A percentile compares a stretch with the other conserved stretches of the same genome.
Evolutionary conservation across 2,888 invertebrate species (phyloP).

Genomic region (Chironomus riparius): DNA sequence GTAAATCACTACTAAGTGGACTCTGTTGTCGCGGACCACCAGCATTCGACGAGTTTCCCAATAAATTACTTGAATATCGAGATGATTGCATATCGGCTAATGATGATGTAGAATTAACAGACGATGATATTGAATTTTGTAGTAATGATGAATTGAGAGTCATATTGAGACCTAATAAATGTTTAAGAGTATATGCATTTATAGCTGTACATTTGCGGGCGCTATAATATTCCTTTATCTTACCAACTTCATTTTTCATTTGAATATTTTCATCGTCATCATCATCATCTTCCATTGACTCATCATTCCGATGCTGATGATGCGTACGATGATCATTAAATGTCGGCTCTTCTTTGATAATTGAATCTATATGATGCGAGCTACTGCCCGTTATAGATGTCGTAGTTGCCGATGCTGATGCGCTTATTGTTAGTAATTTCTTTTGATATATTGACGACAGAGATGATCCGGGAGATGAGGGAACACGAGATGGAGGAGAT

Average conservation of each 20-base stretch:
- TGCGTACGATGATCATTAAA: slow-evolving; percentile 24
- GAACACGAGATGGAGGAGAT: slow-evolving; percentile 35
- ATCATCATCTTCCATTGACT: slow-evolving; percentile 39
- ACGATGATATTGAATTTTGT: slow-evolving; percentile 22
- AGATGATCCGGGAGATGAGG: slow-evolving; percentile 32
- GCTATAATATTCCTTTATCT: slow-evolving; percentile 30
- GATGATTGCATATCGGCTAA: slow-evolving; percentile 19
- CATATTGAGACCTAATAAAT: slow-evolving; percentile 17
- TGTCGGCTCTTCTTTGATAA: slow-evolving; percentile 22
- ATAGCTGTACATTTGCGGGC: too few species aligned
- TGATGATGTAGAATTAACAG: slow-evolving; percentile 21
- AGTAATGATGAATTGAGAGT: slow-evolving; percentile 15
- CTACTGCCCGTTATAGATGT: slow-evolving; percentile 11
- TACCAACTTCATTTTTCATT: slow-evolving; percentile 52
- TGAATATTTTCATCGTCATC: slow-evolving; percentile 48
- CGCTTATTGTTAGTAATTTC: slow-evolving; percentile 31
- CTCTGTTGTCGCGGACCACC: slow-evolving; percentile 44
- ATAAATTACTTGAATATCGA: slow-evolving; percentile 16
- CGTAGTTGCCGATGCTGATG: slow-evolving; percentile 30
- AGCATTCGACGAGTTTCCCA: slow-evolving; percentile 35
- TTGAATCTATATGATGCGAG: slow-evolving; percentile 19
- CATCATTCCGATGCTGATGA: slow-evolving; percentile 17
- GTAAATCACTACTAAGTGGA: slow-evolving; percentile 60
- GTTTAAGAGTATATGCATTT: neutral
- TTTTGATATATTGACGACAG: slow-evolving; percentile 32